Evolutionary conservation across 2,888 invertebrate species (phyloP).

Genomic region (Amphipyra berbera): DNA sequence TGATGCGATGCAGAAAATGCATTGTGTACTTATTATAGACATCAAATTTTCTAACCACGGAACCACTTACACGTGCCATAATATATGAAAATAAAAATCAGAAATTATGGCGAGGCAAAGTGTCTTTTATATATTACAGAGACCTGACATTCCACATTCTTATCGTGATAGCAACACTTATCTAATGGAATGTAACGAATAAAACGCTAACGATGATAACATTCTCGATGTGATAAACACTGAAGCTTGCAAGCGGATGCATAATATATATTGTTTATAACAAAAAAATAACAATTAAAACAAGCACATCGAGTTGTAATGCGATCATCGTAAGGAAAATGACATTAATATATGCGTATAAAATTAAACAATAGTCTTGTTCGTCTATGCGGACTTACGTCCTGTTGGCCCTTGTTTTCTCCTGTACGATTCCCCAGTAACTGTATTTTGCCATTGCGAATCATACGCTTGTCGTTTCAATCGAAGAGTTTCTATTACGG

Average conservation of each 20-base stretch:
- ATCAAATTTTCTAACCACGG: constrained; percentile 71
- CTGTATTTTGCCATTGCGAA: constrained; percentile 78
- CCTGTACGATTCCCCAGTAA: constrained; percentile 88
- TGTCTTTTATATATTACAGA: constrained; percentile 78
- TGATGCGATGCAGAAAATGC: constrained; percentile 80
- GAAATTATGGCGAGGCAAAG: constrained; percentile 66
- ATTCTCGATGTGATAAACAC: constrained; percentile 85
- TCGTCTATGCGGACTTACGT: constrained; percentile 89
- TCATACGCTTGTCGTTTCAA: constrained; percentile 83
- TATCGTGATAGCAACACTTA: constrained; percentile 65
- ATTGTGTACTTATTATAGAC: constrained; percentile 74
- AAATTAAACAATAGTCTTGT: constrained; percentile 49
- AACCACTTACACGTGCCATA: constrained; percentile 64
- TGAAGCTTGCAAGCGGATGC: constrained; percentile 87
- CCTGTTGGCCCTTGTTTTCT: constrained; percentile 91
- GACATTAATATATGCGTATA: constrained; percentile 63
- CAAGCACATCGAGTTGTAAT: constrained; percentile 87
- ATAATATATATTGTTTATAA: constrained; percentile 66
- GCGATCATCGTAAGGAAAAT: constrained; percentile 82
- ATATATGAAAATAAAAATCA: constrained; percentile 60
- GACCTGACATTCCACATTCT: constrained; percentile 80
- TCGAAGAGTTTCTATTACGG: constrained; percentile 81
- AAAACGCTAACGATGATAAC: constrained; percentile 83
- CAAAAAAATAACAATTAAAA: constrained; percentile 73
- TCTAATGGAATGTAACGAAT: constrained; percentile 69